These are phyloP conservation scores for Drosophila insularis DNA, from an alignment of 1,140 invertebrate species.

Conservation along the genomic window DNA sequence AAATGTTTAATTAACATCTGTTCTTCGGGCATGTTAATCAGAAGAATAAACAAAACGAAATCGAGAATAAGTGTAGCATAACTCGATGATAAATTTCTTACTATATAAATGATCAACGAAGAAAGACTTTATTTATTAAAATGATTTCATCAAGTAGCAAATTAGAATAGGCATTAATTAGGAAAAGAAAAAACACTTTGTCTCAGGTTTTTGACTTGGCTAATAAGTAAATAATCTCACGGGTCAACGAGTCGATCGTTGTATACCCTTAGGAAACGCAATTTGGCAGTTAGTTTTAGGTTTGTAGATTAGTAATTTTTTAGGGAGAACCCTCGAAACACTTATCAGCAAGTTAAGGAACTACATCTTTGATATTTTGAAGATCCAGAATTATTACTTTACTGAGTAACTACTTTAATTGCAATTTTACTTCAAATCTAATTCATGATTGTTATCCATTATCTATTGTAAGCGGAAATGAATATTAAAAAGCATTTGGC, in stretches of 20 bases:
- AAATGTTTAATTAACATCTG: constrained; percentile 5
- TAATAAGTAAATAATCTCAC: neutral
- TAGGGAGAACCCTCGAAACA: too few relatives aligned
- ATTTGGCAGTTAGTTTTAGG: neutral
- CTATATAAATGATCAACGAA: constrained; percentile 1
- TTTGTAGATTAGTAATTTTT: too few relatives aligned
- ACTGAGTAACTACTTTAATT: neutral
- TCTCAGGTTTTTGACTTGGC: constrained; percentile 6
- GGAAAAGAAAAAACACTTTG: neutral
- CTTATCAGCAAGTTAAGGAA: too few relatives aligned
- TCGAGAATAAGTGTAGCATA: neutral
- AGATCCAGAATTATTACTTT: too few relatives aligned
- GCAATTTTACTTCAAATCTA: neutral
- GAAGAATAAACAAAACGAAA: neutral
- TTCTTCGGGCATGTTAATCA: neutral
- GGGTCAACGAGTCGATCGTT: neutral
- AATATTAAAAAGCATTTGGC: neutral
- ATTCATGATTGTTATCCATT: neutral
- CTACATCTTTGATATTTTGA: too few relatives aligned
- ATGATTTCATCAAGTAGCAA: constrained; percentile 9
- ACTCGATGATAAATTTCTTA: neutral
- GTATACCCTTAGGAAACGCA: too few relatives aligned
- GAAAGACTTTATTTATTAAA: constrained; percentile 1
- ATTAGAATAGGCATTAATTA: constrained; percentile 2
- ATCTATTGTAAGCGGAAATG: neutral